Evolutionary conservation across 2,888 invertebrate genomes (phyloP), one percentile per base, ranked within the genome.

Genomic region (Caenorhabditis sp.): DNA sequence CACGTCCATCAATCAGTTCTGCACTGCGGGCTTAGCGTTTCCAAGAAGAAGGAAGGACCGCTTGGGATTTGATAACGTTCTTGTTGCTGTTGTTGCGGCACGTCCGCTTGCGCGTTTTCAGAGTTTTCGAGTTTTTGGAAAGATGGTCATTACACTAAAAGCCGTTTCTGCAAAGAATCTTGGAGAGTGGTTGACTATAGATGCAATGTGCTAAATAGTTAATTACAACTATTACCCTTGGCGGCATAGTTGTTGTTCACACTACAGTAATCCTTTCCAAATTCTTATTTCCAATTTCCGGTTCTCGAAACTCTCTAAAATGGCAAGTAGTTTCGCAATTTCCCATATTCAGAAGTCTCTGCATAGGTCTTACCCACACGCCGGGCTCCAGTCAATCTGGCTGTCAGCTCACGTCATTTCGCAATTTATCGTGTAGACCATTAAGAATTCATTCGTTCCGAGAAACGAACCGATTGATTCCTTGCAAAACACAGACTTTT

Each of bases 1-100:
- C 60, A 47, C 76, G 60, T 76, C 67, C 61, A 76, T 76, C 76
- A 76, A 76, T 76, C 76, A 76, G 76, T 76, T 67, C 61, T 61
- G n/a, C 67, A 67, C 67, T 61, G 51, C 47, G 64, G 62, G 50
- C 32, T 56, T 56, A 35, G 50, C 11, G 50, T 20, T 50, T 22
- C 24, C 3, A 6, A 22, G 56, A 44, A 47, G 44, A 3, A 64
- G 61, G 50, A 44, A 47, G 74, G 74, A 65, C 74, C 74, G 50
- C 74, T 67, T 40, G 74, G 74, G 74, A 76, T 67, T 76, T 51
- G 65, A 55, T 55, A 47, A 20, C 56, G 28, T 60, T 62, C 5
- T 22, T 47, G 71, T 53, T 62, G 61, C 60, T 32, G 22, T 69
- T 69, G 58, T 51, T 22, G 50, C 26, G 40, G 6, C 9, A 13